Evolutionary conservation across 2,797 vertebrate species (phyloP), one percentile per base, ranked within the genome.

Genomic region (Parauchenoglanis punctatus): DNA sequence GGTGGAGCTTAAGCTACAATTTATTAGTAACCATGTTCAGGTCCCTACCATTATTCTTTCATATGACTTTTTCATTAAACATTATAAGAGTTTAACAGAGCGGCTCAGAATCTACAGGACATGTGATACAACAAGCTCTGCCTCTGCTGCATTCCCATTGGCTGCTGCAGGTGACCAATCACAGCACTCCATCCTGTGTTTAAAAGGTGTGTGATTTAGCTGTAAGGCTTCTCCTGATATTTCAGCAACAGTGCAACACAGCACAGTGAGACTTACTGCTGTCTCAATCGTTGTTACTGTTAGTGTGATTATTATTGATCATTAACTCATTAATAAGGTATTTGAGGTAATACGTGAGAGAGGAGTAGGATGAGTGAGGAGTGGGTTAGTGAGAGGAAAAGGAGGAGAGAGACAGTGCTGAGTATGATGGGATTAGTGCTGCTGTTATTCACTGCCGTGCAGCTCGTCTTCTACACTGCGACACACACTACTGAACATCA

Each of bases 391-490:
- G 68, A 44, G 35, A 11, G 1, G 40, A 75, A 25, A 20, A 28
- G 28, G 91, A 94, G 85, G 72, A 94, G 88, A 90, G 93, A 94
- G 3, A 93, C 95, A 10, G 92, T 96, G 67, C 93, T 96, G 56
- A 94, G 94, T 58, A 93, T 96, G 85, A 67, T 95, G 17, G 94
- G 93, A 20, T 91, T 96, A 82, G 92, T 96, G 0, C 82, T 95
- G 78, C 92, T 95, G 89, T 89, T 96, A 70, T 96, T 95, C 87
- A 93, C 92, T 49, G 80, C 88, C 0, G 90, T 96, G 5, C 93
- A 95, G 49, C 88, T 96, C 2, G 77, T 96, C 1, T 95, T 94
- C 82, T 91, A 88, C 35, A 90, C 90, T 40, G 92, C 94, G 5
- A 83, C 59, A 63, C 80, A 81, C 58, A 88, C 56, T 31, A 87